These are phyloP conservation scores for Andrena chrysosceles DNA, from an alignment of 2,888 invertebrate genomes.

Conservation along the genomic window DNA sequence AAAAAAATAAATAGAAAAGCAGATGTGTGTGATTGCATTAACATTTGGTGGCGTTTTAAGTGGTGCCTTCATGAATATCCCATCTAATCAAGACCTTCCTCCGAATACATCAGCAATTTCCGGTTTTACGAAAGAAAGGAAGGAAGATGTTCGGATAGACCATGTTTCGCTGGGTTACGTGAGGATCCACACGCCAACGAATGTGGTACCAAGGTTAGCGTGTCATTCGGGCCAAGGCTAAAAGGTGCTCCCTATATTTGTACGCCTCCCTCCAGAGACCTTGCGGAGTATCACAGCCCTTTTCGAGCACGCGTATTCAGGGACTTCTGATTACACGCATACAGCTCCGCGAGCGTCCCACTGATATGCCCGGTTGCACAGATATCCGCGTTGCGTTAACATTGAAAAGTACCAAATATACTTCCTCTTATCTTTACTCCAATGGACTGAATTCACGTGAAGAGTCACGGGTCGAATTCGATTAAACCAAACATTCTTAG, in stretches of 20 bases:
- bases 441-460: not conserved
- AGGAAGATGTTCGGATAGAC: not conserved
- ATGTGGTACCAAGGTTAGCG: slow-evolving; percentile 57
- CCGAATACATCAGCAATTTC: slow-evolving; percentile 5
- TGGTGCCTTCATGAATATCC: not conserved
- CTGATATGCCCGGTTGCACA: not conserved
- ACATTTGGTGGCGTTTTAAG: not conserved
- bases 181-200: slow-evolving; percentile 38
- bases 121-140: slow-evolving; percentile 7
- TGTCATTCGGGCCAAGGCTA: slow-evolving; percentile 68
- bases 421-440: not conserved
- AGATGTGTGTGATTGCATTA: not conserved
- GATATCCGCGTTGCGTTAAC: not conserved
- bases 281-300: slow-evolving; percentile 48
- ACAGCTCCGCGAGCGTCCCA: not conserved
- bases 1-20: not conserved
- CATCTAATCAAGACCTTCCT: not conserved
- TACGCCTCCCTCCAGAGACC: slow-evolving; percentile 46
- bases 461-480: too few relatives aligned
- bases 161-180: slow-evolving; percentile 33
- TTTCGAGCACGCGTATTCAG: slow-evolving; percentile 40
- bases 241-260: slow-evolving; percentile 41
- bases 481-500: too few relatives aligned
- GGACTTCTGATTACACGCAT: not conserved
- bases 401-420: not conserved